Percentiles rank a stretch among this genome's conserved stretches.
phyloP scores from a whole-genome alignment of 2,797 vertebrate genomes.

The Syngnathus rostellatus region DNA sequence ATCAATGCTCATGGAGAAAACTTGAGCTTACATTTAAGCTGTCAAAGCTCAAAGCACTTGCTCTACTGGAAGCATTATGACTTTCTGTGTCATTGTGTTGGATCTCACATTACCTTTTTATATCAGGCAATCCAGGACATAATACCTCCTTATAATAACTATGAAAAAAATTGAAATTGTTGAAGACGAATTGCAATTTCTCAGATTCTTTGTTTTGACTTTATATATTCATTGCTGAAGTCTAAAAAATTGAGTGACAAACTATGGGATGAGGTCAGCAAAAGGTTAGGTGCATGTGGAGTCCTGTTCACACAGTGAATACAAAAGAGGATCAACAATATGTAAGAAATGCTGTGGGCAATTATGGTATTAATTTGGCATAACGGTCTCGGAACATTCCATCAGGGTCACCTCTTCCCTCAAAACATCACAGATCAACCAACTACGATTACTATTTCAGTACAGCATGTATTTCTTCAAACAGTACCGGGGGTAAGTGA shows the following conservation, averaged over 20 bases:
- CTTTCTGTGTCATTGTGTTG: background rate
- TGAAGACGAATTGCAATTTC: background rate
- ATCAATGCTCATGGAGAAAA: constrained; percentile 6
- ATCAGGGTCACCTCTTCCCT: too few relatives aligned
- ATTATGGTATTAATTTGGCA: background rate
- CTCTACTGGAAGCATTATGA: background rate
- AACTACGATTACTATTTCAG: background rate
- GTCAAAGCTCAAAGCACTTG: background rate
- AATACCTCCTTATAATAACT: background rate
- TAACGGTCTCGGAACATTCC: too few relatives aligned
- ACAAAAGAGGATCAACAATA: background rate
- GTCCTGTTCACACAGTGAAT: background rate
- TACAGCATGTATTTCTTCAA: background rate
- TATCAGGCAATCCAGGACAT: background rate
- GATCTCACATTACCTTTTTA: background rate
- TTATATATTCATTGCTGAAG: background rate
- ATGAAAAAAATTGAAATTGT: background rate
- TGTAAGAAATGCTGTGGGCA: background rate
- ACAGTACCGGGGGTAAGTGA: background rate
- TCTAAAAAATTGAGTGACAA: background rate
- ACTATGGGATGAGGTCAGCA: background rate
- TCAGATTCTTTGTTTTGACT: background rate
- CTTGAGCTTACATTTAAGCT: background rate
- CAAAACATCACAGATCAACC: too few relatives aligned
- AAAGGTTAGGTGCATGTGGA: background rate